Percentiles rank a stretch among this genome's conserved stretches.
Conservation (phyloP, 2,888 invertebrate genomes). For the Pyralis farinalis region DNA sequence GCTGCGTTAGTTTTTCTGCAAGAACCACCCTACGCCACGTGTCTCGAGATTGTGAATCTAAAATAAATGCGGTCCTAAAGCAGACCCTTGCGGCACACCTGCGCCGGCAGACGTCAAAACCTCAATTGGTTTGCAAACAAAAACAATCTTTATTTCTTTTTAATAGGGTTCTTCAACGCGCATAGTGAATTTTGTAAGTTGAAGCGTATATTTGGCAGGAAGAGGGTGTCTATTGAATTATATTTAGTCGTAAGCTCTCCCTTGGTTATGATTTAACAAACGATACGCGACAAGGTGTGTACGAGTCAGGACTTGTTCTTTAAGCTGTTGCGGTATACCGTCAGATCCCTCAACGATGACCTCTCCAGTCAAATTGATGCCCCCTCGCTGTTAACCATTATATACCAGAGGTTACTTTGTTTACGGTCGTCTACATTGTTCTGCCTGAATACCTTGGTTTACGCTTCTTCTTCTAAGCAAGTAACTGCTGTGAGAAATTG, state of each 20-base stretch:
- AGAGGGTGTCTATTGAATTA: slow-evolving; percentile 78
- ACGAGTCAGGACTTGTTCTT: slow-evolving; percentile 42
- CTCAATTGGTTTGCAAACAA: slow-evolving; percentile 16
- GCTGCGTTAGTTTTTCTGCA: slow-evolving; percentile 71
- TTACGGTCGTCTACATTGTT: too few relatives aligned
- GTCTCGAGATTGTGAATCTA: slow-evolving; percentile 69
- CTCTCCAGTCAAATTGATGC: too few relatives aligned
- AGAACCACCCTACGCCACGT: slow-evolving; percentile 68
- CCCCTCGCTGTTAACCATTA: too few relatives aligned
- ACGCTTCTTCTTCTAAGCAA: too few relatives aligned
- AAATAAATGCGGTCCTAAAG: slow-evolving; percentile 66
- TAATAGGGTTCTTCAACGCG: slow-evolving; percentile 28
- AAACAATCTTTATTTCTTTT: slow-evolving; percentile 32
- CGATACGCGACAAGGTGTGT: slow-evolving; percentile 74
- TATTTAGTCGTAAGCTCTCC: slow-evolving; percentile 76
- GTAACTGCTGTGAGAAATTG: too few relatives aligned
- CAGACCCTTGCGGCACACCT: slow-evolving; percentile 73
- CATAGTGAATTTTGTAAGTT: slow-evolving; percentile 35
- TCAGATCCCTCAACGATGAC: too few relatives aligned
- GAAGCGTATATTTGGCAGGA: slow-evolving; percentile 73
- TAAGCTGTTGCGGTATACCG: slow-evolving; percentile 22
- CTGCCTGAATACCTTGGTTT: too few relatives aligned
- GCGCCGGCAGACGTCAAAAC: slow-evolving; percentile 42
- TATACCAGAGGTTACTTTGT: too few relatives aligned
- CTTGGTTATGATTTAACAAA: slow-evolving; percentile 71